Base-by-base conservation (phyloP, 2,888 invertebrate species). In the Tenthredo livida region DNA sequence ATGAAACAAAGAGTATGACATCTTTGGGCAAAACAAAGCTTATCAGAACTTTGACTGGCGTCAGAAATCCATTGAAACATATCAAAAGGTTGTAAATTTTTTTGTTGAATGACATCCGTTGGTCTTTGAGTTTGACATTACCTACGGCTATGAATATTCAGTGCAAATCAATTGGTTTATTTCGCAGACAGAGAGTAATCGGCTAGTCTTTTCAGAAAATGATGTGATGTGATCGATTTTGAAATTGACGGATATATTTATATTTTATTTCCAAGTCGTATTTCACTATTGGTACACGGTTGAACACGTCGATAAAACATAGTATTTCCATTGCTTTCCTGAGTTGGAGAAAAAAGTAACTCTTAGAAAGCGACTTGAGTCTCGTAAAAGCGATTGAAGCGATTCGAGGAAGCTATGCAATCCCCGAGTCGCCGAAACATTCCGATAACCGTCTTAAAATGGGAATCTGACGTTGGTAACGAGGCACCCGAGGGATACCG, bases 361-460 rank as follows among this genome's bases (percentile, higher is more conserved):
- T 61, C 65, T 67, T 40, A 47, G 67, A 50, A 67, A 17, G 25
- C 9, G 25, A 80, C 61, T n/a, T n/a, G 37, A 77, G 77, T 77
- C 33, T 80, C 37, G 80, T 40, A 61, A 80, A 80, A 80, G 61
- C 80, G 43, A 67, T 43, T 83, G 43, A 21, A 70, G 47, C 83
- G 80, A n/a, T 78, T 78, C 78, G 54, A 37, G 17, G 78, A 78
- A 78, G 78, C 78, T 78, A 58, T 78, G 40, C 58, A 61, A 78
- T 78, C 67, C 67, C 67, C 82, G 82, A 83, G 82, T 67, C 67
- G 29, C 82, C 82, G 82, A 83, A 83, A 67, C 82, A 83, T 83
- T 83, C 82, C 82, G 67, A 83, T 67, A 83, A 83, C 33, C 43
- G 82, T 83, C 82, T 83, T 67, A 83, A 83, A 83, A 83, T 83